These are phyloP conservation scores for Ectropis crepuscularia DNA, from an alignment of 2,888 invertebrate genomes.

Conservation along the genomic window DNA sequence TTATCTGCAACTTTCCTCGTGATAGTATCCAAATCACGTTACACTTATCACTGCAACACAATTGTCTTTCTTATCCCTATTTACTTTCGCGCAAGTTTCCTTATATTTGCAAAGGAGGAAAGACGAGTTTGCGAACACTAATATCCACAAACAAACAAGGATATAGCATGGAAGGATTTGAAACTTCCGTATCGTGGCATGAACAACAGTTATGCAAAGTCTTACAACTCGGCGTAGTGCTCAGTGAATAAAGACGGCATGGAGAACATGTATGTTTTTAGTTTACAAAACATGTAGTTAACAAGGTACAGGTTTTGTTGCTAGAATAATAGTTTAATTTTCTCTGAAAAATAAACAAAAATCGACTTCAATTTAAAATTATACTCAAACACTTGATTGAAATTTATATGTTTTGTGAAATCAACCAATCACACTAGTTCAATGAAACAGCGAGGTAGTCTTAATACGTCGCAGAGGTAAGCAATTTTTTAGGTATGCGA, in stretches of 20 bases:
- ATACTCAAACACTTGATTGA: no score
- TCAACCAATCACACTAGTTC: no score
- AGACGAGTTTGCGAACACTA: constrained; percentile 41
- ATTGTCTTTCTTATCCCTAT: constrained; percentile 35
- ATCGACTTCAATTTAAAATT: no score
- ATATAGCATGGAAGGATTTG: constrained; percentile 45
- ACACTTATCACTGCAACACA: constrained; percentile 9
- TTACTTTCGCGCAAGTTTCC: constrained; percentile 36
- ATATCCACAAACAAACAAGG: constrained; percentile 41
- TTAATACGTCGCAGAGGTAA: no score
- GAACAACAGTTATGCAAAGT: constrained; percentile 48
- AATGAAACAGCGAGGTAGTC: no score
- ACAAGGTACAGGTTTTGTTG: background rate
- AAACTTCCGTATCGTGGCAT: constrained; percentile 52
- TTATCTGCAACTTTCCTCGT: no score
- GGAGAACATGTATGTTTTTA: constrained; percentile 33
- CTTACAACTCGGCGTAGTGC: constrained; percentile 27
- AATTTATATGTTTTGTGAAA: no score
- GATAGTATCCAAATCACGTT: background rate
- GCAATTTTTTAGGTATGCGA: no score
- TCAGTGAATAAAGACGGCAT: constrained; percentile 7
- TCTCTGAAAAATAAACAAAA: no score
- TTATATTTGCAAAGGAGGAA: constrained; percentile 28
- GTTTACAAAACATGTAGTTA: constrained; percentile 14
- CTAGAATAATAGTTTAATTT: no score